Evolutionary conservation across 2,888 invertebrate species (phyloP), one percentile per base, ranked within the genome.

Genomic region (Agrilus biguttatus): DNA sequence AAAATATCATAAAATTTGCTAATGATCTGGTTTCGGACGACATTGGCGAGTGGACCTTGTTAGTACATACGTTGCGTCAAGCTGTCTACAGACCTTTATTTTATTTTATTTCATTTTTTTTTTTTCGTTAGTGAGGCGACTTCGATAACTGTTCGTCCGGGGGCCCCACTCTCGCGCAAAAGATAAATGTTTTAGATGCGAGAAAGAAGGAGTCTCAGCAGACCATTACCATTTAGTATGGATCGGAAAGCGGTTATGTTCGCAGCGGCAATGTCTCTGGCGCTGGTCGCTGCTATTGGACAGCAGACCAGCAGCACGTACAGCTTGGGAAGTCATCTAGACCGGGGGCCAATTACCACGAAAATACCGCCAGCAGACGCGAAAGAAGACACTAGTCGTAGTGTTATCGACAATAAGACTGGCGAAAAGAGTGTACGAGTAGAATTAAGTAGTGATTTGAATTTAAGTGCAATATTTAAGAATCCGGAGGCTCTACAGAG

Each of bases 221-320:
- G 44, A 41, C 38, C 41, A 44, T 40, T 43, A 43, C 42, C 47
- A 43, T 48, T 49, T 55, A 63, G 62, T 63, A 62, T 62, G 61
- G 62, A 61, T 60, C 59, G 59, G 54, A 52, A 59, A 52, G 55
- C 53, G 53, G 56, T 55, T 44, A 53, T 55, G 54, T 50, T 59
- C 46, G 53, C 53, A 46, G 47, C 53, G 47, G 49, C 52, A 49
- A 51, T 56, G 48, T 55, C 55, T 46, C 49, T 54, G 51, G 37
- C 50, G 50, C 45, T 51, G 35, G 47, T 47, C 21, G 45, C 57
- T 35, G 56, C 28, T 28, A 28, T 28, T 28, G 28, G 28, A 28
- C 56, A 42, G 53, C 56, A 51, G 57, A 58, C 46, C 55, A 54
- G 41, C 55, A 54, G 46, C 51, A 53, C 56, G 37, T 54, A 56